Evolutionary conservation across 2,113 vertebrate species (phyloP), one percentile per base, ranked within the genome.

Genomic region (Marcusenius ussheri): DNA sequence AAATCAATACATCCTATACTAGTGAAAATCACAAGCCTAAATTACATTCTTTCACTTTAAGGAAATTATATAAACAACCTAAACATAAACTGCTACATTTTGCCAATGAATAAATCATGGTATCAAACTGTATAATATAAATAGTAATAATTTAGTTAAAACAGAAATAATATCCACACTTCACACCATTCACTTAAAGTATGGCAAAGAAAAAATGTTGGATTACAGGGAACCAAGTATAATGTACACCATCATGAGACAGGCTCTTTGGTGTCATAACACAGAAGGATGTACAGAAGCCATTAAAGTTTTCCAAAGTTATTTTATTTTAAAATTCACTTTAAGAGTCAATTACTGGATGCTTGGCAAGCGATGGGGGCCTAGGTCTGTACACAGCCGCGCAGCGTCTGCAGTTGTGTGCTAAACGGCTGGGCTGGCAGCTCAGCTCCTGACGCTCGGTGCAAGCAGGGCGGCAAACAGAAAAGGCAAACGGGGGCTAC

Each of bases 301-400:
- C 31, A 51, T 77, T 27, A 35, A 80, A 51, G 17, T 93, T 93
- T 91, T 89, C 90, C 90, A 93, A 90, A 91, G 88, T 92, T 89
- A 91, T 93, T 96, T 96, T 95, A 95, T 95, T 95, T 94, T 89
- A 92, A 95, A 95, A 95, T 94, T 91, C 91, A 89, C 91, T 93
- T 92, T 92, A 94, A 94, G 94, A 95, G 91, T 91, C 87, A 50
- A 50, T 50, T 50, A 50, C 49, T 50, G 49, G 49, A 50, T 50
- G 49, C 49, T 50, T 50, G 49, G 49, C 49, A 50, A 50, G 49
- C 46, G 46, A 47, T 77, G 87, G 53, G 35, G 62, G 70, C 62
- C 56, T 70, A 51, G 88, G 83, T 31, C 42, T 90, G 39, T 47
- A 90, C 89, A 88, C 50, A 47, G 83, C 88, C 31, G 46, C 84